Percentiles rank a stretch among this genome's conserved stretches.
phyloP scores from a whole-genome alignment of 2,797 vertebrate genomes.

The Chaetophractus vellerosus region DNA sequence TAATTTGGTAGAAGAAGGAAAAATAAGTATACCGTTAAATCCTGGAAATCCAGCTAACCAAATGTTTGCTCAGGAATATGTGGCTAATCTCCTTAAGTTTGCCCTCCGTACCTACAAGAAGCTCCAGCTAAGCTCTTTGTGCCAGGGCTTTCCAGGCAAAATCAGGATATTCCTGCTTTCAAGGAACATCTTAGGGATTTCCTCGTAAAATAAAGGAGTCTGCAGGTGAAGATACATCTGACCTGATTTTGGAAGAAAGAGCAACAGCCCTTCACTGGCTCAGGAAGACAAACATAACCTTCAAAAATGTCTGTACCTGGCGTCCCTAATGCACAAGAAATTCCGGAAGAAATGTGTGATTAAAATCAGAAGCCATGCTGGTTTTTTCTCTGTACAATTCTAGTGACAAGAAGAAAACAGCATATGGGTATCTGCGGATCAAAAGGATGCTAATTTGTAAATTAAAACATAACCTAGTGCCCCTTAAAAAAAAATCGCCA shows the following conservation, averaged over 20 bases:
- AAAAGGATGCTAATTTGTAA: conserved; percentile 99
- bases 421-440: conserved; percentile 96
- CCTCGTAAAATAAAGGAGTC: conserved; percentile 99
- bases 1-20: conserved; percentile 99
- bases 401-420: conserved; percentile 92
- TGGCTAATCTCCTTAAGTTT: conserved; percentile 98
- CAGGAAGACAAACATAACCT: conserved; percentile 99
- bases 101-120: conserved; percentile 99
- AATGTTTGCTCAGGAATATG: conserved; percentile 98
- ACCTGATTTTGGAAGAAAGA: conserved; percentile 98
- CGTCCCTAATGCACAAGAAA: conserved; percentile 99
- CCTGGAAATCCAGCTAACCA: conserved; percentile 96
- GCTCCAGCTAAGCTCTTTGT: conserved; percentile 99
- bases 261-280: conserved; percentile 96
- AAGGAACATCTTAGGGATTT: conserved; percentile 99
- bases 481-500: conserved; percentile 89
- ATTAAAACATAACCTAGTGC: conserved; percentile 97
- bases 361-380: conserved; percentile 86
- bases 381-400: conserved; percentile 90
- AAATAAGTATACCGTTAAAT: conserved; percentile 95
- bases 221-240: conserved; percentile 98
- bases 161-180: conserved; percentile 99
- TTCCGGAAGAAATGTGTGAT: conserved; percentile 92
- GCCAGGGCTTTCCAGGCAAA: conserved; percentile 99
- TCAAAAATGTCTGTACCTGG: conserved; percentile 98